Conservation (phyloP, 2,797 vertebrate species). For the Pangasius mekongensis region DNA sequence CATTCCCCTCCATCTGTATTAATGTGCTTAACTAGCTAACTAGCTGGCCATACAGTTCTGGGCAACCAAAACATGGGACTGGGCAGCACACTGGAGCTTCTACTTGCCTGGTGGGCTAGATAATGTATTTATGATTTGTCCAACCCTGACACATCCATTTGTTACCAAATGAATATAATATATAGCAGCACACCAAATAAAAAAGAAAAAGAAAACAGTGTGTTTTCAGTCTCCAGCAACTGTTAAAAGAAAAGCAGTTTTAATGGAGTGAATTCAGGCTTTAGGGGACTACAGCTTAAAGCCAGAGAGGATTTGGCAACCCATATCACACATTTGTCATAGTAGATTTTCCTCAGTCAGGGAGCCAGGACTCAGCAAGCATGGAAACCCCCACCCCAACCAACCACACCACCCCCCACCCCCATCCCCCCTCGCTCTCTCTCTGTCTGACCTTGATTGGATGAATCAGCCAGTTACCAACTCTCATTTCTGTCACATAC, state of each 20-base stretch:
- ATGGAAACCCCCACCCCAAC: not conserved
- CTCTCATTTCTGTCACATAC: constrained; percentile 72
- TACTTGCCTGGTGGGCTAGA: not conserved
- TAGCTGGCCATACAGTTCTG: not conserved
- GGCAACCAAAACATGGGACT: not conserved
- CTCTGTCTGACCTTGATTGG: constrained; percentile 72
- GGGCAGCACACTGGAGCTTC: not conserved
- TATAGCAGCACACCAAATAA: not conserved
- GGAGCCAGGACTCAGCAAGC: constrained; percentile 15
- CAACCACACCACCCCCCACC: not conserved
- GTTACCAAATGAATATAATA: not conserved
- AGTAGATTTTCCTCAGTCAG: constrained; percentile 3
- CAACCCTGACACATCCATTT: not conserved
- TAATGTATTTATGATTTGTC: not conserved
- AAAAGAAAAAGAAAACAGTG: not conserved
- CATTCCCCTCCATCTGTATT: not conserved
- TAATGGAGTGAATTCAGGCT: constrained; percentile 2
- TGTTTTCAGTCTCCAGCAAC: not conserved
- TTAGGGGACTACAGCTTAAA: constrained; percentile 10
- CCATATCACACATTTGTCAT: constrained; percentile 25
- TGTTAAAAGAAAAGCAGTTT: not conserved
- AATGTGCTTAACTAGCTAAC: not conserved
- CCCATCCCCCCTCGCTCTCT: constrained; percentile 8
- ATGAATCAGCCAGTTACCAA: constrained; percentile 74
- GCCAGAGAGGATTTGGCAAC: constrained; percentile 23